These are phyloP conservation scores for Amblyornis subalaris DNA, from an alignment of 2,113 vertebrate species.

Conservation along the genomic window DNA sequence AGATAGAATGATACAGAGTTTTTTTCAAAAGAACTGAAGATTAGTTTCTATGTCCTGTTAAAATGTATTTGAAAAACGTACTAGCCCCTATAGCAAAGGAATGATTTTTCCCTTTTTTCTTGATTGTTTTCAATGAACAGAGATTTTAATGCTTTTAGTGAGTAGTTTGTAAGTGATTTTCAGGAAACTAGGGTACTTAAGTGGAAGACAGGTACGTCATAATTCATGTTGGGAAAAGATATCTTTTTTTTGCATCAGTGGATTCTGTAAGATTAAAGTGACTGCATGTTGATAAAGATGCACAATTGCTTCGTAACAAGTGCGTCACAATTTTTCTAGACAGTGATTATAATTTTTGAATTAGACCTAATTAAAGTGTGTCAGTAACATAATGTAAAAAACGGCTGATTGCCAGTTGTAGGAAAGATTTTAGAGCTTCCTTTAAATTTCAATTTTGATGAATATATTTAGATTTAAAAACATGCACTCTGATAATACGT, in stretches of 20 bases:
- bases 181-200: neutral
- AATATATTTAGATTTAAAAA: neutral
- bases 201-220: neutral
- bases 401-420: neutral
- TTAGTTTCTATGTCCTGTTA: neutral
- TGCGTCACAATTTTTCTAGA: neutral
- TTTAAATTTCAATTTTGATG: neutral
- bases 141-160: neutral
- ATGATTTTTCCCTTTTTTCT: neutral
- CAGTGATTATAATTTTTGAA: conserved; percentile 25
- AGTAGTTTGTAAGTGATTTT: neutral
- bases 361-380: conserved; percentile 39
- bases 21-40: neutral
- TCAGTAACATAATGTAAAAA: conserved; percentile 9
- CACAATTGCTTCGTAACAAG: neutral
- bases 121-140: neutral
- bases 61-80: neutral
- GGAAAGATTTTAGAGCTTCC: conserved; percentile 2
- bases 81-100: neutral
- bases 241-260: neutral
- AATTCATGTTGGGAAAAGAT: neutral
- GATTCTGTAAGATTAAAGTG: neutral
- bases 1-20: neutral
- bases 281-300: neutral
- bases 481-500: neutral